A percentile compares a stretch with the other conserved stretches of the same genome.
These are phyloP conservation scores for Hippolais icterina DNA, from an alignment of 2,113 vertebrate genomes.

Conservation along the genomic window DNA sequence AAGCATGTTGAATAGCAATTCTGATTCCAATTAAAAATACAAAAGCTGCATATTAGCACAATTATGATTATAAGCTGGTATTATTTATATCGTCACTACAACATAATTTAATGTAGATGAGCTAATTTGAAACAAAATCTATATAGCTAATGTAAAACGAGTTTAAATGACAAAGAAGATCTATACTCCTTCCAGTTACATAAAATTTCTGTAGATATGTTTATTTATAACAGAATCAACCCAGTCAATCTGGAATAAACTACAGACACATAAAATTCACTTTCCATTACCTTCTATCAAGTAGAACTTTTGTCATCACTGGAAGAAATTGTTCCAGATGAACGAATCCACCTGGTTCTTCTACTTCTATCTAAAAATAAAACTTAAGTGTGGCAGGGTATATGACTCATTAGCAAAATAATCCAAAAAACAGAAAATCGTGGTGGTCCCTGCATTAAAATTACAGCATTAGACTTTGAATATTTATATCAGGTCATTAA, in stretches of 20 bases:
- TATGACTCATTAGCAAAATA: not conserved
- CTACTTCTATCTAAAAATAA: constrained; percentile 84
- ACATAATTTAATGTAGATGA: not conserved
- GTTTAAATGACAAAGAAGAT: not conserved
- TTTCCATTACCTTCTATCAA: constrained; percentile 81
- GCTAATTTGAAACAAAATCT: constrained; percentile 1
- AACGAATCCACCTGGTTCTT: constrained; percentile 83
- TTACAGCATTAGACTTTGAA: not conserved
- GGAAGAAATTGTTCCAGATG: constrained; percentile 88
- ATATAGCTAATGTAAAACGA: not conserved
- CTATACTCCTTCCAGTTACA: not conserved
- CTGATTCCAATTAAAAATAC: not conserved
- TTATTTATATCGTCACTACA: not conserved
- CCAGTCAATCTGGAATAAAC: not conserved
- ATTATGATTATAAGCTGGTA: not conserved
- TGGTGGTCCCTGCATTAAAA: not conserved
- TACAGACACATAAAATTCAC: not conserved
- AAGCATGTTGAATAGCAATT: not conserved
- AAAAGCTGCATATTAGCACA: not conserved
- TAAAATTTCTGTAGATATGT: not conserved
- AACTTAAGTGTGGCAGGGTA: not conserved
- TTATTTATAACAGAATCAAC: not conserved
- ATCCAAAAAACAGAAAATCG: not conserved
- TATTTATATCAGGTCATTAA: not conserved
- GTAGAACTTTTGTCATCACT: constrained; percentile 83